Percentiles rank a stretch among this genome's conserved stretches.
Conservation (phyloP, 2,113 vertebrate species). For the Alligator sinensis region DNA sequence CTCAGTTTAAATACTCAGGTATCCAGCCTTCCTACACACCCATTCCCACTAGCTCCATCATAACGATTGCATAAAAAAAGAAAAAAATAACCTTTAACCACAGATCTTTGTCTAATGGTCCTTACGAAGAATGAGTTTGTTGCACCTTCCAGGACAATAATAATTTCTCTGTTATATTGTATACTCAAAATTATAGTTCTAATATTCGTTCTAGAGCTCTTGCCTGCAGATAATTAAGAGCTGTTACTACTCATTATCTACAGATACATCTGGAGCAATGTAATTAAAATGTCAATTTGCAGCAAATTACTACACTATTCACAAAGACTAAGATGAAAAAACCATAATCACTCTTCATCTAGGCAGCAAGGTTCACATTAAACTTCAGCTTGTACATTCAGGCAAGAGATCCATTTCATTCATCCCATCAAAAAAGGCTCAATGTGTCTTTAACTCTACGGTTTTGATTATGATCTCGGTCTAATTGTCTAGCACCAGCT, state of each 20-base stretch:
- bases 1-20: not conserved
- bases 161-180: not conserved
- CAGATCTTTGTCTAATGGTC: conserved; percentile 9
- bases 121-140: not conserved
- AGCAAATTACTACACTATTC: not conserved
- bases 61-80: not conserved
- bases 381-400: not conserved
- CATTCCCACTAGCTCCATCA: not conserved
- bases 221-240: not conserved
- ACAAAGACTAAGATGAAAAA: not conserved
- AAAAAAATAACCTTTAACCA: conserved; percentile 3
- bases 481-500: accelerated
- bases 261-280: conserved; percentile 38
- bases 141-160: not conserved
- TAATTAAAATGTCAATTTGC: conserved; percentile 13
- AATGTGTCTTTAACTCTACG: not conserved
- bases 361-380: not conserved
- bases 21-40: not conserved
- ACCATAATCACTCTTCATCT: not conserved
- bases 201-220: not conserved
- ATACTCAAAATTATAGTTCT: not conserved
- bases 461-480: not conserved
- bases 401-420: accelerated
- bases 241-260: conserved; percentile 31
- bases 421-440: not conserved